A percentile compares a stretch with the other conserved stretches of the same genome.
Evolutionary conservation across 2,888 invertebrate species (phyloP).

Genomic region (Acleris holmiana): DNA sequence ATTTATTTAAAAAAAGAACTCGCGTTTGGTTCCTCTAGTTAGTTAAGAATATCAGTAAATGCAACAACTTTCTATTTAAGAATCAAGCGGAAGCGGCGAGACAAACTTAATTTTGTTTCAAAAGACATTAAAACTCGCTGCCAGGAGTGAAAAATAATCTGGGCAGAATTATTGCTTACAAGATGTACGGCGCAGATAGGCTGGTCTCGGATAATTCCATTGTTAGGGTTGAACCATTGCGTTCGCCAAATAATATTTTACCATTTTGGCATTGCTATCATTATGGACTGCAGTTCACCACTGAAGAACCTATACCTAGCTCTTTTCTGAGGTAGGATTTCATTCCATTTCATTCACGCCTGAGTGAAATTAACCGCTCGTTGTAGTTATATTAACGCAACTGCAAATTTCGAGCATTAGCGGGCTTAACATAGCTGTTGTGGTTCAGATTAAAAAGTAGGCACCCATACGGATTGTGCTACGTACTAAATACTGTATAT

Average conservation of each 20-base stretch:
- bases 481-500: too few species aligned
- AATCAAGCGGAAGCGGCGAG: slow-evolving; percentile 58
- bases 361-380: too few species aligned
- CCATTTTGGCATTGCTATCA: slow-evolving; percentile 17
- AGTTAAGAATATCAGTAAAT: slow-evolving; percentile 32
- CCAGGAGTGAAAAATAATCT: slow-evolving; percentile 80
- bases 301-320: too few species aligned
- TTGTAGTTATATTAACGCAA: too few species aligned
- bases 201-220: slow-evolving; percentile 56
- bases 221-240: slow-evolving; percentile 34
- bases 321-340: too few species aligned
- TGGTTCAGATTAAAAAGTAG: too few species aligned
- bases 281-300: slow-evolving; percentile 4
- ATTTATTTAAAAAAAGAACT: too few species aligned
- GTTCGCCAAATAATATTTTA: slow-evolving; percentile 17
- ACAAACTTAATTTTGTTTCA: slow-evolving; percentile 74
- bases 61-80: slow-evolving; percentile 44
- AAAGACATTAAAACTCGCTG: slow-evolving; percentile 81
- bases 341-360: too few species aligned
- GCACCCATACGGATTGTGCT: too few species aligned
- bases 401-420: too few species aligned
- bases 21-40: too few species aligned
- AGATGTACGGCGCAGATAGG: slow-evolving; percentile 74
- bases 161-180: slow-evolving; percentile 76
- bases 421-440: too few species aligned